A percentile compares a stretch with the other conserved stretches of the same genome.
phyloP scores from a whole-genome alignment of 2,113 vertebrate genomes.

The Gasterosteus nipponicus region DNA sequence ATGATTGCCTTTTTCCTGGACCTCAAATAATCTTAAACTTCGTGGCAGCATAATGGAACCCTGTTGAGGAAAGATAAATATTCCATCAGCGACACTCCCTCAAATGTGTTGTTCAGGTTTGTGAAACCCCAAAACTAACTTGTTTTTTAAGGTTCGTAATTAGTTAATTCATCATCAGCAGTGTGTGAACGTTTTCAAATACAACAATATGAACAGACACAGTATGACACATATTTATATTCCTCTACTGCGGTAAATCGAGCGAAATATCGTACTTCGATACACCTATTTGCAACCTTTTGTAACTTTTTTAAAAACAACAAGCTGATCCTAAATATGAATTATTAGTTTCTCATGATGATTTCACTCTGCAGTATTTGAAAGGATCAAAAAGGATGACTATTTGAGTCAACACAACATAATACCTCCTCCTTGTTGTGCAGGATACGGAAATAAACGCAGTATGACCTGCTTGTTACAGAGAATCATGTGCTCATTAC shows the following conservation, averaged over 20 bases:
- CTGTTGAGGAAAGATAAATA: constrained; percentile 63
- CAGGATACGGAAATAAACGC: background rate
- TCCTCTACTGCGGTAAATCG: background rate
- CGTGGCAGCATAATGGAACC: constrained; percentile 66
- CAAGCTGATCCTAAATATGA: background rate
- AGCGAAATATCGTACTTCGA: background rate
- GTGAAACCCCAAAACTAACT: constrained; percentile 14
- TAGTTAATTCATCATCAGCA: background rate
- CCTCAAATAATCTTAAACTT: constrained; percentile 69
- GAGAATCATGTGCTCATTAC: constrained; percentile 18
- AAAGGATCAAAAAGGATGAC: background rate
- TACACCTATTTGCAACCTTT: background rate
- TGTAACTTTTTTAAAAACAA: background rate
- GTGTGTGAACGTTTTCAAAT: background rate
- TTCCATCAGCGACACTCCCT: constrained; percentile 38
- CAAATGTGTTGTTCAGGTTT: background rate
- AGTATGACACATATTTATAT: background rate
- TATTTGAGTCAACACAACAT: background rate
- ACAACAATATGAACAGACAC: background rate
- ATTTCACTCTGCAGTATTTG: background rate
- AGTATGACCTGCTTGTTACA: constrained; percentile 3
- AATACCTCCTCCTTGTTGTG: background rate
- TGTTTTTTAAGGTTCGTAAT: constrained; percentile 17
- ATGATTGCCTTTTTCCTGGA: constrained; percentile 60
- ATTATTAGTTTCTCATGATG: background rate